Percentiles rank a stretch among this genome's conserved stretches.
Evolutionary conservation across 2,797 vertebrate genomes (phyloP).

Genomic region (Anguilla megastoma): DNA sequence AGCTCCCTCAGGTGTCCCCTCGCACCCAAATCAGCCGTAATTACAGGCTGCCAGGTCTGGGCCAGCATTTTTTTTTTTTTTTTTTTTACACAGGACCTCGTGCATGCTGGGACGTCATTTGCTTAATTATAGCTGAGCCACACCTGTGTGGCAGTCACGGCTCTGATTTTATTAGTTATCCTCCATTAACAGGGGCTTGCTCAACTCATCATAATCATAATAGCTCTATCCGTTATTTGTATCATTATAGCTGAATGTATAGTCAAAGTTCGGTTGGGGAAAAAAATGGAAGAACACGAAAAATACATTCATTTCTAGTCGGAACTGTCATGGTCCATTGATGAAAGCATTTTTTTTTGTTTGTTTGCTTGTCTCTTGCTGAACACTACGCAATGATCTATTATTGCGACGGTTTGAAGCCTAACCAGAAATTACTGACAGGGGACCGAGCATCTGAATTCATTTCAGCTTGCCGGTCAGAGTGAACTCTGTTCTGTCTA

Average conservation of each 20-base stretch:
- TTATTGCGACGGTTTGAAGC: background rate
- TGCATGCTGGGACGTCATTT: background rate
- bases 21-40: background rate
- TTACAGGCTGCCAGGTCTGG: background rate
- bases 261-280: too few species aligned
- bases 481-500: background rate
- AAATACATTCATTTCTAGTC: background rate
- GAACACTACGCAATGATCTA: background rate
- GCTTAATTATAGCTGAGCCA: background rate
- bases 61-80: background rate
- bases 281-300: too few species aligned
- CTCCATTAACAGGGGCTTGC: too few species aligned
- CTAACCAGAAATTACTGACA: background rate
- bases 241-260: too few species aligned
- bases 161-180: background rate
- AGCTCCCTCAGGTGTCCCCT: background rate
- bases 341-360: background rate
- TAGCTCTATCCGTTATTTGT: too few species aligned
- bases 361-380: background rate
- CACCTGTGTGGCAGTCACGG: background rate
- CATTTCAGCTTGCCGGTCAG: background rate
- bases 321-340: background rate
- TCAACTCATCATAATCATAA: too few species aligned
- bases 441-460: background rate
- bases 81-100: background rate